Conservation (phyloP, 2,113 vertebrate species). For the Empidonax traillii region DNA sequence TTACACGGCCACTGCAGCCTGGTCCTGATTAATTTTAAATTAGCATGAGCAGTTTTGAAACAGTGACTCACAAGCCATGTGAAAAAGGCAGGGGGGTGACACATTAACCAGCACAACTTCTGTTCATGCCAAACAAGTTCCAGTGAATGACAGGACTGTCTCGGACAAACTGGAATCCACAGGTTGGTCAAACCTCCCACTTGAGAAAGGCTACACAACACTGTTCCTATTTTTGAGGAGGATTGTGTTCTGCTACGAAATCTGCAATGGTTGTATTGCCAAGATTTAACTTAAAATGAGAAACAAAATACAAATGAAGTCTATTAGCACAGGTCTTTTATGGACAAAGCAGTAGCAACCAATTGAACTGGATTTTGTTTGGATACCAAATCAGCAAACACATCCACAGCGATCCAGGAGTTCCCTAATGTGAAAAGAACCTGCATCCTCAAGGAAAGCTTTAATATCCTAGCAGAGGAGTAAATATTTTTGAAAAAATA, state of each 20-base stretch:
- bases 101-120: not conserved
- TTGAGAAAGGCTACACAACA: not conserved
- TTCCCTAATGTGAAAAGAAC: not conserved
- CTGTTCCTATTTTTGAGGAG: not conserved
- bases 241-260: not conserved
- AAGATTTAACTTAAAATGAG: not conserved
- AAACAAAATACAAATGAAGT: not conserved
- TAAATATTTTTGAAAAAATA: not conserved
- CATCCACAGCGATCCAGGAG: not conserved
- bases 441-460: not conserved
- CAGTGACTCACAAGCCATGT: not conserved
- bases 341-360: not conserved
- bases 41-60: not conserved
- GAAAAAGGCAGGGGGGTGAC: not conserved
- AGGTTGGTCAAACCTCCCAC: not conserved
- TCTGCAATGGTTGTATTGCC: not conserved
- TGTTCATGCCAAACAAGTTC: not conserved
- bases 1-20: not conserved
- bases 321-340: not conserved
- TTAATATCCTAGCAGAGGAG: not conserved
- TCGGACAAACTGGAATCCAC: not conserved
- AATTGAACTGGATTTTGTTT: not conserved
- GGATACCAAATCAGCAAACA: not conserved
- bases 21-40: not conserved
- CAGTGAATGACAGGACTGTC: not conserved